A percentile compares a stretch with the other conserved stretches of the same genome.
Conservation (phyloP, 1,140 invertebrate species). For the Diorhabda sublineata region DNA sequence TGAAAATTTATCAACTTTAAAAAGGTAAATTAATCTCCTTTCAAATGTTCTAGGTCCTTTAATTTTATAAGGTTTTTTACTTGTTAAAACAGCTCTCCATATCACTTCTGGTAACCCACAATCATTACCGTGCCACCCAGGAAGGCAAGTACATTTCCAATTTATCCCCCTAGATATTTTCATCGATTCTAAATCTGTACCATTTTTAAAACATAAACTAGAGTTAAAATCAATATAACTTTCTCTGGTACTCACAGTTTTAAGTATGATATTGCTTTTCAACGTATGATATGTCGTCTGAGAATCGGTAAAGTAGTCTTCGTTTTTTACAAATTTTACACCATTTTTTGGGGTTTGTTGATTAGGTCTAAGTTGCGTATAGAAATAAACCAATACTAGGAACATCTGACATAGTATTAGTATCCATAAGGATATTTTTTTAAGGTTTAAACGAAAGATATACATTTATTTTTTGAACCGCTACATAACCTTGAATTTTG, state of each 20-base stretch:
- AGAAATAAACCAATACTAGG: slow-evolving; percentile 38
- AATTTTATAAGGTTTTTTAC: slow-evolving; percentile 50
- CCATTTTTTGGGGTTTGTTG: slow-evolving; percentile 1
- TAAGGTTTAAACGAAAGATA: slow-evolving; percentile 33
- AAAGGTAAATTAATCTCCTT: slow-evolving; percentile 55
- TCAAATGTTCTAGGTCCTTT: slow-evolving; percentile 49
- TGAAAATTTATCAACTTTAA: slow-evolving; percentile 55
- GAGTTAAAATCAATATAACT: slow-evolving; percentile 51
- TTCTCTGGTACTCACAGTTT: slow-evolving; percentile 44
- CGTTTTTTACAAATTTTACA: slow-evolving; percentile 22
- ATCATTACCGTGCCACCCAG: slow-evolving; percentile 60
- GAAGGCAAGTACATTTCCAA: slow-evolving; percentile 54
- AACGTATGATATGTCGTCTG: slow-evolving; percentile 43
- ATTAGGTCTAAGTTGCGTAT: slow-evolving; percentile 27
- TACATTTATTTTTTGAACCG: slow-evolving; percentile 27
- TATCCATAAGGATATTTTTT: slow-evolving; percentile 36
- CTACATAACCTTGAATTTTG: slow-evolving; percentile 18
- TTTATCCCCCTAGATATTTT: slow-evolving; percentile 36
- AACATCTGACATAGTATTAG: slow-evolving; percentile 35
- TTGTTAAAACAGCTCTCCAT: slow-evolving; percentile 60
- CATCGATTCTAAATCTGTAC: slow-evolving; percentile 51
- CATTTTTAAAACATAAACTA: slow-evolving; percentile 54
- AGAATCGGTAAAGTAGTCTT: not conserved
- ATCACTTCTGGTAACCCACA: slow-evolving; percentile 64
- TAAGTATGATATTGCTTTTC: slow-evolving; percentile 43